These are phyloP conservation scores for Apotomis capreana DNA, from an alignment of 2,888 invertebrate species.

Conservation along the genomic window DNA sequence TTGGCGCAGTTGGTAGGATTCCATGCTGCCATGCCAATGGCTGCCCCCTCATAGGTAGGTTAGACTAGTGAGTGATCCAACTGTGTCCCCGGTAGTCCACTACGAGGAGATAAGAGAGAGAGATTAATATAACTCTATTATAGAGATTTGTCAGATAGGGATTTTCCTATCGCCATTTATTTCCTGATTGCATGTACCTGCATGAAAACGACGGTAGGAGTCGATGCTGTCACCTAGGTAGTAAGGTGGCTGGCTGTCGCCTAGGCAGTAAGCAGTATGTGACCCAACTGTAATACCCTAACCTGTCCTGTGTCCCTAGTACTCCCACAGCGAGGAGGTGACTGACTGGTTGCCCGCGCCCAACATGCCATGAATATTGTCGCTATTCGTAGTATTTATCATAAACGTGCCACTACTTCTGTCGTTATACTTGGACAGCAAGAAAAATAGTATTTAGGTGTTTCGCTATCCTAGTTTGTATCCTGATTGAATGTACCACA, in stretches of 20 bases:
- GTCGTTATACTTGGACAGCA: neutral
- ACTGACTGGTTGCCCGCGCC: slow-evolving; percentile 74
- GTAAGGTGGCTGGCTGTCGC: slow-evolving; percentile 52
- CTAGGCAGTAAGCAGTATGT: slow-evolving; percentile 59
- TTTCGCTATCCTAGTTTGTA: neutral
- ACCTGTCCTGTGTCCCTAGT: neutral
- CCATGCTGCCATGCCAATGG: slow-evolving; percentile 57
- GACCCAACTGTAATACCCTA: slow-evolving; percentile 13
- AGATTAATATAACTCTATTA: too few species aligned
- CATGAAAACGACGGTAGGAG: too few species aligned
- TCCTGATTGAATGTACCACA: neutral
- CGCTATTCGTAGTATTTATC: slow-evolving; percentile 49
- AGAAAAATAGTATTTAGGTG: neutral
- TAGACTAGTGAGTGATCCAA: too few species aligned
- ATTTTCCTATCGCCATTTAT: too few species aligned
- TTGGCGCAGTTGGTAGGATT: too few species aligned
- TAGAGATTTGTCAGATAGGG: too few species aligned
- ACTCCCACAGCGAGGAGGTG: slow-evolving; percentile 47
- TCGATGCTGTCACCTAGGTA: too few species aligned
- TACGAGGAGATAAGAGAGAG: too few species aligned
- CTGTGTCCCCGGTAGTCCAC: too few species aligned
- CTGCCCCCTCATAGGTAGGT: slow-evolving; percentile 52
- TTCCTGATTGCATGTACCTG: too few species aligned
- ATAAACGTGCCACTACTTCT: too few species aligned
- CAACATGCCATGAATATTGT: slow-evolving; percentile 49